Conservation (phyloP, 2,888 invertebrate genomes). For the Chrysina gloriosa region DNA sequence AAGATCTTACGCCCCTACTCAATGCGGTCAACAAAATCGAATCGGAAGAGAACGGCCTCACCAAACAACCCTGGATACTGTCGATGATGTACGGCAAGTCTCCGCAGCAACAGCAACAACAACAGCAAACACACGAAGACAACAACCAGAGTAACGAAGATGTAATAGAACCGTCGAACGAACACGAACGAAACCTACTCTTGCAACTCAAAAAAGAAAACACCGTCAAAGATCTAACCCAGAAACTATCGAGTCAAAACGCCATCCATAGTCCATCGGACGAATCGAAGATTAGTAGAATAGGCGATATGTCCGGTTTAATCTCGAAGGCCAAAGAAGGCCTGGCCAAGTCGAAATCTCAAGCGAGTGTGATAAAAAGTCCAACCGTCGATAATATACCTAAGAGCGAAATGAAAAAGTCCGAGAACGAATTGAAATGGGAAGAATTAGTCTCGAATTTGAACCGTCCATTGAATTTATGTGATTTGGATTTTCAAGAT, state of each 20-base stretch:
- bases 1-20: conserved; percentile 68
- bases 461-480: conserved; percentile 79
- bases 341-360: conserved; percentile 86
- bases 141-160: conserved; percentile 69
- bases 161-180: conserved; percentile 66
- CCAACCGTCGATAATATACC: conserved; percentile 76
- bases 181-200: conserved; percentile 69
- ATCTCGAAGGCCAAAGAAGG: conserved; percentile 95
- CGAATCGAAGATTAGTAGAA: conserved; percentile 72
- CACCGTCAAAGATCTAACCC: conserved; percentile 89
- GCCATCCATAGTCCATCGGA: conserved; percentile 69
- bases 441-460: conserved; percentile 86
- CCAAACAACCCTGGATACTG: conserved; percentile 62
- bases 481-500: conserved; percentile 97
- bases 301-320: conserved; percentile 88
- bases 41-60: conserved; percentile 64
- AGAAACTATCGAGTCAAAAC: conserved; percentile 82
- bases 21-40: conserved; percentile 70
- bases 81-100: conserved; percentile 54
- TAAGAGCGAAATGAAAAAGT: conserved; percentile 82
- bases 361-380: conserved; percentile 80
- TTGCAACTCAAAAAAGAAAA: conserved; percentile 83
- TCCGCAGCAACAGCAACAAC: conserved; percentile 49
- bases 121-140: conserved; percentile 65
- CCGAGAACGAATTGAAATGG: conserved; percentile 96